Percentiles rank a stretch among this genome's conserved stretches.
Evolutionary conservation across 2,113 vertebrate genomes (phyloP).

Genomic region (Corvus cornix): DNA sequence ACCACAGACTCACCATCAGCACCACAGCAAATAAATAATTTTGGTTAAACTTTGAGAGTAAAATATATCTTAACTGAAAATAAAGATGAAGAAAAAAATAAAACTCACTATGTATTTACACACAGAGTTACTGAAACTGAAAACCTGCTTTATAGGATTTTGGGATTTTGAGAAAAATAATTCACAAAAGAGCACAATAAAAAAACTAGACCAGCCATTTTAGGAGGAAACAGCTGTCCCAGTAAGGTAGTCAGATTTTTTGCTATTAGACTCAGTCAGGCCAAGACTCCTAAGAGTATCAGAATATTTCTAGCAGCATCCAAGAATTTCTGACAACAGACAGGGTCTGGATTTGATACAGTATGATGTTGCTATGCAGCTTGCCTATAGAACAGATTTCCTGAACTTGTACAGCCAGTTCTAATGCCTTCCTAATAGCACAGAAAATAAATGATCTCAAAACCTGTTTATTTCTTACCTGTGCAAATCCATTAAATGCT

Average conservation of each 20-base stretch:
- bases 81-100: not conserved
- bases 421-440: not conserved
- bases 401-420: not conserved
- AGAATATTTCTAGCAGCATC: not conserved
- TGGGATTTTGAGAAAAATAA: not conserved
- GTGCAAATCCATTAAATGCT: slow-evolving; percentile 86
- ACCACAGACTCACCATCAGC: not conserved
- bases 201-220: not conserved
- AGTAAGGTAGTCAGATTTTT: not conserved
- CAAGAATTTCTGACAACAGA: not conserved
- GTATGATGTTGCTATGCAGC: not conserved
- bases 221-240: not conserved
- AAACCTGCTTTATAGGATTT: not conserved
- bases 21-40: not conserved
- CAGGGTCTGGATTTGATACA: not conserved
- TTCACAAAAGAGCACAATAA: not conserved
- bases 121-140: not conserved
- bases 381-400: not conserved
- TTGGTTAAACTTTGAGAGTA: not conserved
- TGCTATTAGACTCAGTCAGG: not conserved
- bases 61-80: not conserved
- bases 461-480: slow-evolving; percentile 76
- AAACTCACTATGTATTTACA: not conserved
- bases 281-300: not conserved
- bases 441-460: not conserved